Evolutionary conservation across 1,140 invertebrate species (phyloP), one percentile per base, ranked within the genome.

Genomic region (Vanessa atalanta): DNA sequence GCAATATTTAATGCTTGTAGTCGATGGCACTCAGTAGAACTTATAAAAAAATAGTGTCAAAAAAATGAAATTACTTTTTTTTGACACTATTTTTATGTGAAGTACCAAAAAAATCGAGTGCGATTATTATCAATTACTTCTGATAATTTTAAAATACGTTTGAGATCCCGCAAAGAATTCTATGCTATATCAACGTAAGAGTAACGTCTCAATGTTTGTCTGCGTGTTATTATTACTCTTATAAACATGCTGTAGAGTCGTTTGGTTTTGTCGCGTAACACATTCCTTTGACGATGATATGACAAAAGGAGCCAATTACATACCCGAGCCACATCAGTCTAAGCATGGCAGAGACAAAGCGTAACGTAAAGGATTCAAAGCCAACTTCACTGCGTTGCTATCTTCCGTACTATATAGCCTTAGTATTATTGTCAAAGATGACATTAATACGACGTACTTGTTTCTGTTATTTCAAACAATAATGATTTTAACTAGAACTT

Each of bases 301-400:
- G 57, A 61, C 57, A 61, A 61, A 61, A 37, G 57, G 57, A 61
- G 20, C 55, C 57, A 61, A 61, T 61, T 61, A 61, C 57, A 61
- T 61, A 37, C 13, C 57, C 20, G 20, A 31, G 57, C 26, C 57
- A 23, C 57, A 61, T 61, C 53, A 57, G 53, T 57, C 57, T n/a
- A 7, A n/a, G 26, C 57, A 11, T 14, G 14, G 15, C 16, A n/a
- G 23, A 23, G 20, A 26, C 55, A 31, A 61, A 31, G 31, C 57
- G 57, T 14, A 61, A 57, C 12, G 20, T 23, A 57, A 61, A 61
- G 57, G 57, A 61, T 16, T 61, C 57, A 61, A 61, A 61, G 57
- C 57, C 14, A 37, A 37, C 57, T 61, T 61, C 57, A 61, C 53
- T 57, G 53, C 7, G 9, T 16, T 57, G 53, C 7, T 57, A 57